Evolutionary conservation across 2,888 invertebrate species (phyloP), one percentile per base, ranked within the genome.

Genomic region (Napeogenes inachia): DNA sequence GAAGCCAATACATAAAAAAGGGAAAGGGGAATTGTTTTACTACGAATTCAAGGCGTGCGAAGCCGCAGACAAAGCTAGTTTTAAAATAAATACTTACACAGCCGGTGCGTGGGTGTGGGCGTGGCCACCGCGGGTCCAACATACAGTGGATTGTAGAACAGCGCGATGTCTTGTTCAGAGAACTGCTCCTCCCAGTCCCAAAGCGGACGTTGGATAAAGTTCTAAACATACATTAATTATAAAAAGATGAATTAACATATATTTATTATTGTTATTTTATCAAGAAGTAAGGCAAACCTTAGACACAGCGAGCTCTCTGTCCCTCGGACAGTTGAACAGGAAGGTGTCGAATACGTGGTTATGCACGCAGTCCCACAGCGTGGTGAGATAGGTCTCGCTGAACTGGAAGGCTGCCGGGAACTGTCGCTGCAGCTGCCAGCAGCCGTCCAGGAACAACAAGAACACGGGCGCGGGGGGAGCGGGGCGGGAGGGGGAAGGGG

Each of bases 101-200:
- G 63, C 72, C 84, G 79, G 60, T 79, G 79, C 4, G 74, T 71
- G 0, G 75, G 76, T 21, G 76, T 60, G 2, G 67, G 59, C 0
- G 76, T 71, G 42, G 42, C 10, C 10, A 12, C 42, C 12, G 73
- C 75, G 46, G 68, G 67, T 2, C 71, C 77, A 53, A 72, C 69
- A 77, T 92, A 98, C 50, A 98, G 88, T 0, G 98, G 97, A 82
- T 98, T 98, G 76, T 94, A 93, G 81, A 98, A 98, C 67, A 97
- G 88, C 4, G 94, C 91, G 63, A 95, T 94, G 77, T 98, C 97
- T 62, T 94, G 94, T 56, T 96, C 95, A 0, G 92, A 91, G 78
- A 97, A 97, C 82, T 97, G 97, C 75, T 96, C 94, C 62, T 93
- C 92, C 97, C 97, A 98, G 77, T 97, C 96, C 98, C 98, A 98